These are phyloP conservation scores for Pollimyrus isidori DNA, from an alignment of 2,113 vertebrate genomes.

Conservation along the genomic window DNA sequence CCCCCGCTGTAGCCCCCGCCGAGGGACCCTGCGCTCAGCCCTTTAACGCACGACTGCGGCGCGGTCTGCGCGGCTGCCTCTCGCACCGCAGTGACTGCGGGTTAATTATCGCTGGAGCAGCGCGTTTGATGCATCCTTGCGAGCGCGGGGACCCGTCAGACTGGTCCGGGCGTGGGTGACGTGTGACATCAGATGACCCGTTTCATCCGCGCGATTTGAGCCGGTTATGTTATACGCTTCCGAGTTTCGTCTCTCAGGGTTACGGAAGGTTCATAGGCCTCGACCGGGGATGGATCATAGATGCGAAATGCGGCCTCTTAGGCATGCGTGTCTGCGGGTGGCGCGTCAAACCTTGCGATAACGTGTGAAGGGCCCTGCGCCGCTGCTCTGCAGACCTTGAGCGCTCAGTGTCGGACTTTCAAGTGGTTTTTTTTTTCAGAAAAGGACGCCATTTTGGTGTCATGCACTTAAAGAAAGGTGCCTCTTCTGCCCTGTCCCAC, in stretches of 20 bases:
- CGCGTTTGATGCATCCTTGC: neutral
- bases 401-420: neutral
- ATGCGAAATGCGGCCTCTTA: neutral
- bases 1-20: neutral
- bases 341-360: neutral
- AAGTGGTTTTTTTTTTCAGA: neutral
- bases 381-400: neutral
- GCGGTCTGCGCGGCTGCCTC: neutral
- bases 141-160: neutral
- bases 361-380: neutral
- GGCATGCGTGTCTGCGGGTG: neutral
- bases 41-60: too few relatives aligned
- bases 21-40: neutral
- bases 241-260: neutral
- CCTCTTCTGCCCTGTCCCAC: neutral
- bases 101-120: neutral
- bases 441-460: neutral
- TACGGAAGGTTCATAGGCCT: neutral
- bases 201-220: neutral
- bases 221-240: neutral
- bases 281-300: neutral
- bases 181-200: neutral
- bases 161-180: neutral
- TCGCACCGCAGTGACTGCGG: neutral
- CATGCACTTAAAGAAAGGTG: neutral